These are phyloP conservation scores for Thinocorus orbignyianus DNA, from an alignment of 2,113 vertebrate species.

Conservation along the genomic window DNA sequence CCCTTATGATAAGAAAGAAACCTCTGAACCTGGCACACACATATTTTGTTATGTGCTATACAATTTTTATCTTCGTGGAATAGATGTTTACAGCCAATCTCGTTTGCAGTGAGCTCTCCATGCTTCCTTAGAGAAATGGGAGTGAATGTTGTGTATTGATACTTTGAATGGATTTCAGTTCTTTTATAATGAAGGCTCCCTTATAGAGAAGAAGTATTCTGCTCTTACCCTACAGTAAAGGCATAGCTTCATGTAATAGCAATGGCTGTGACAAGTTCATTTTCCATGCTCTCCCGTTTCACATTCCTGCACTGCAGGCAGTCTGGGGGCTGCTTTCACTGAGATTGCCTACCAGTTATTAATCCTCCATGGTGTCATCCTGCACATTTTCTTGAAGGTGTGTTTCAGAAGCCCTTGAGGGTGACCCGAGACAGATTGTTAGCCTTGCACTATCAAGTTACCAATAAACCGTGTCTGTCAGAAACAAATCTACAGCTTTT, in stretches of 20 bases:
- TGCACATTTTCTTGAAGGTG: neutral
- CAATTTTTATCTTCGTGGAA: neutral
- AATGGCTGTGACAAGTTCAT: neutral
- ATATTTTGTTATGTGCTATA: neutral
- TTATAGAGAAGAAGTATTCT: neutral
- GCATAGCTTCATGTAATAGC: neutral
- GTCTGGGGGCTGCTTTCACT: rapidly evolving
- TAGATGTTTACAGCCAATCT: neutral
- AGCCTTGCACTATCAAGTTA: neutral
- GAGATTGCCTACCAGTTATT: neutral
- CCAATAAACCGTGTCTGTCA: neutral
- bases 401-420: neutral
- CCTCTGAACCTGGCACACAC: neutral
- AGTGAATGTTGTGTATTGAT: neutral
- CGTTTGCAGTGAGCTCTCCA: neutral
- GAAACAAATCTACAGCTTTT: neutral
- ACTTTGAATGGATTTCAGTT: neutral
- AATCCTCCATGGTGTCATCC: neutral
- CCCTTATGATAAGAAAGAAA: neutral
- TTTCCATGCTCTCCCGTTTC: neutral
- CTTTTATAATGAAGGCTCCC: neutral
- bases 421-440: neutral
- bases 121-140: neutral
- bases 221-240: neutral
- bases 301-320: neutral